Conservation (phyloP, 2,113 vertebrate genomes). For the Trachemys scripta region DNA sequence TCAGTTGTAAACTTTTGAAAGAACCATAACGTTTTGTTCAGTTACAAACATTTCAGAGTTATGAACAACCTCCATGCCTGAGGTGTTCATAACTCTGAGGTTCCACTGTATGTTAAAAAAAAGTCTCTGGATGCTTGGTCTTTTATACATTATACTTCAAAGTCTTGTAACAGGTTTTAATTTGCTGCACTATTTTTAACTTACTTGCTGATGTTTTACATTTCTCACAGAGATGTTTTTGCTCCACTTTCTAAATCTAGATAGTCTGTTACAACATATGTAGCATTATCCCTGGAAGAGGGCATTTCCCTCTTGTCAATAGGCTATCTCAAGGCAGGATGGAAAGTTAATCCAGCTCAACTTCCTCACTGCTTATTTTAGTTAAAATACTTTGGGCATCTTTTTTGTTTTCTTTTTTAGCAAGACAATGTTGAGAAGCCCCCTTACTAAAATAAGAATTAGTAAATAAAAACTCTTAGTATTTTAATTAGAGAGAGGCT, state of each 20-base stretch:
- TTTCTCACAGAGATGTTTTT: background rate
- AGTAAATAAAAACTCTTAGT: background rate
- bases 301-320: background rate
- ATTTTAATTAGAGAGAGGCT: background rate
- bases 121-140: too few relatives aligned
- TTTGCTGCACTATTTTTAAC: too few relatives aligned
- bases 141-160: too few relatives aligned
- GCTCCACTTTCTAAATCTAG: background rate
- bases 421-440: background rate
- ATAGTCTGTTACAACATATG: background rate
- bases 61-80: too few relatives aligned
- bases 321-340: background rate
- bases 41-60: too few relatives aligned
- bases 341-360: background rate
- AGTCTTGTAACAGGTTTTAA: too few relatives aligned
- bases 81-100: too few relatives aligned
- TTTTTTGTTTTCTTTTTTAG: background rate
- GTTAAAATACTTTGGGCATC: background rate
- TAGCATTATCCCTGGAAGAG: fast-evolving
- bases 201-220: background rate
- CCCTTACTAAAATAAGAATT: background rate
- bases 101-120: too few relatives aligned
- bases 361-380: background rate
- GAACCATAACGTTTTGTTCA: too few relatives aligned
- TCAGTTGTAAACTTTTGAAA: too few relatives aligned